Evolutionary conservation across 2,888 invertebrate genomes (phyloP), one percentile per base, ranked within the genome.

Genomic region (Teinopalpus imperialis): DNA sequence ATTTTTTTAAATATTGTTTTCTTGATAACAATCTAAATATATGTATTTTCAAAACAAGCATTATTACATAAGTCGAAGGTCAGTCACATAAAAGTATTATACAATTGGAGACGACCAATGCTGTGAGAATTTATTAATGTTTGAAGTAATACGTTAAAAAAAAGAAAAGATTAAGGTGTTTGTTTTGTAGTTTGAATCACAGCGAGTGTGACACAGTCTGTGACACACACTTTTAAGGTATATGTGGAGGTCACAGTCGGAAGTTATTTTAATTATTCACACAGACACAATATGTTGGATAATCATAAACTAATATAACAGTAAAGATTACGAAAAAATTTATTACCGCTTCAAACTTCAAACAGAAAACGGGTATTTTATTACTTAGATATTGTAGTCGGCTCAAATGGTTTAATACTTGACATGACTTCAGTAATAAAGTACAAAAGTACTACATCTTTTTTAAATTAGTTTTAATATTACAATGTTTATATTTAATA

Each of bases 161-260:
- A 31, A 30, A 32, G 8, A 20, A 9, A 3, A 16, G 18, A 30
- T 30, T 29, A 21, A 34, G 7, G 18, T 18, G 21, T 43, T 43
- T 20, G 23, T 29, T 29, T 16, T 35, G 43, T 43, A 12, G 23
- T 42, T 20, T n/a, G 27, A 43, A 43, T 43, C 34, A 13, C 36
- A 9, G 10, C 31, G 7, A 36, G 12, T 37, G 24, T 12, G 43
- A 31, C 32, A 44, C 40, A 54, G 47, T 42, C 53, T 54, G 43
- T 54, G 53, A 55, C 53, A 60, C 41, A 56, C 54, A 51, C 51
- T 42, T 45, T 47, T n/a, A n/a, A n/a, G n/a, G 47, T 55, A 45
- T 47, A 26, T 41, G 34, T 50, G 49, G 56, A 57, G 57, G 57
- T 54, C 57, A 55, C 43, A 30, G 35, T 42, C 59, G 59, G 57